phyloP scores from a whole-genome alignment of 2,888 invertebrate genomes.

The Hoplodrina blanda region DNA sequence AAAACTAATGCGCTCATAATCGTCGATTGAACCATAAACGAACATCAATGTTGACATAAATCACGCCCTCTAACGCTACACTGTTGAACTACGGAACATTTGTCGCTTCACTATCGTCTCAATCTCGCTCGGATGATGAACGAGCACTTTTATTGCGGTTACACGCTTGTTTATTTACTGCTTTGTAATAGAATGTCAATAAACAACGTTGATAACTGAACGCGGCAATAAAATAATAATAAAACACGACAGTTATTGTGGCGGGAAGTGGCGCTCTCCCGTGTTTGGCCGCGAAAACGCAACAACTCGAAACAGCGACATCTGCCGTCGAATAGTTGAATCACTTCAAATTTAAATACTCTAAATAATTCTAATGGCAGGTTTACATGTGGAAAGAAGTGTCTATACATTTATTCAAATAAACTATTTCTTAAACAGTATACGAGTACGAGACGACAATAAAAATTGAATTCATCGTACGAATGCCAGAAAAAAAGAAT shows the following conservation, averaged over 20 bases:
- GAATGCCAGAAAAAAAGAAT: constrained; percentile 67
- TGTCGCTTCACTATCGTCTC: constrained; percentile 82
- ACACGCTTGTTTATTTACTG: constrained; percentile 84
- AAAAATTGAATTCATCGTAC: constrained; percentile 53
- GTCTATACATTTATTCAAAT: constrained; percentile 5
- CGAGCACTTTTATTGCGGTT: constrained; percentile 83
- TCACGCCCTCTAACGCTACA: constrained; percentile 83
- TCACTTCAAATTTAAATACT: constrained; percentile 56
- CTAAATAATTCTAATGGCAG: constrained; percentile 47
- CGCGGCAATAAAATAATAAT: constrained; percentile 81
- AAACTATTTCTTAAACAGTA: constrained; percentile 18
- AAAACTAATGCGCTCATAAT: constrained; percentile 84
- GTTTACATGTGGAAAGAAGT: constrained; percentile 23
- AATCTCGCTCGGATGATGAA: constrained; percentile 83
- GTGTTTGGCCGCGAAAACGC: constrained; percentile 63
- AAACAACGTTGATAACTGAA: constrained; percentile 81
- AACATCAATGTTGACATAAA: constrained; percentile 81
- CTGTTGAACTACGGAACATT: constrained; percentile 78
- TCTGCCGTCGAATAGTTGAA: constrained; percentile 79
- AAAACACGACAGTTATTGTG: constrained; percentile 75
- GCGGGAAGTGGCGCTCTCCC: constrained; percentile 71
- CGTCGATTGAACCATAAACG: constrained; percentile 80
- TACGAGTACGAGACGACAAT: constrained; percentile 37
- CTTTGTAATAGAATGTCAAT: constrained; percentile 85
- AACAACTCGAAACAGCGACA: constrained; percentile 74